Conservation (phyloP, 2,113 vertebrate species). For the Menidia beryllina region DNA sequence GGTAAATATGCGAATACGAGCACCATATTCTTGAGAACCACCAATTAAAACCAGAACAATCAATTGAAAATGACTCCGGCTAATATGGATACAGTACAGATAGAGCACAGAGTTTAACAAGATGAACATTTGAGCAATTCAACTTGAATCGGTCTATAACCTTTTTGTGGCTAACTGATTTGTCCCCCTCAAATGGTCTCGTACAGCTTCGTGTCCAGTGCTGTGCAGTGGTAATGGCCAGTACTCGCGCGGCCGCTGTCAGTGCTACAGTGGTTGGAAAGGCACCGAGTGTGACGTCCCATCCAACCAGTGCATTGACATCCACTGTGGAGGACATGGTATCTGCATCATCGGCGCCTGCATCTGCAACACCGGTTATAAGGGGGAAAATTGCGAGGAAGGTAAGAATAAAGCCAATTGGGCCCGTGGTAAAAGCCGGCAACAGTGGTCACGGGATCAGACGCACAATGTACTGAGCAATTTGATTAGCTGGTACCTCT, state of each 20-base stretch:
- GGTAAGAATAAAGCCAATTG: conserved; percentile 79
- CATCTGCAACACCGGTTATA: conserved; percentile 95
- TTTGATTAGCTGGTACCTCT: too few relatives aligned
- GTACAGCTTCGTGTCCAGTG: conserved; percentile 92
- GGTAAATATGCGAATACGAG: conserved; percentile 78
- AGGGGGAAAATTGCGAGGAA: conserved; percentile 97
- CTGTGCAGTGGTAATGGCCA: conserved; percentile 97
- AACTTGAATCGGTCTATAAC: not conserved
- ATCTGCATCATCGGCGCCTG: conserved; percentile 96
- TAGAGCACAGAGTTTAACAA: not conserved
- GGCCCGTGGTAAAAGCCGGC: too few relatives aligned
- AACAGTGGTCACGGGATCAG: too few relatives aligned
- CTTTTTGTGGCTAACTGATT: not conserved
- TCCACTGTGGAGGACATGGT: conserved; percentile 94
- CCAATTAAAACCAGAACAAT: conserved; percentile 51
- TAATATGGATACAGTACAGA: too few relatives aligned
- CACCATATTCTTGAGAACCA: conserved; percentile 14
- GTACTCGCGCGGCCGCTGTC: conserved; percentile 96
- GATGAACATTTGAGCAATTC: not conserved
- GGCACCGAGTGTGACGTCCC: conserved; percentile 96
- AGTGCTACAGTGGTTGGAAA: conserved; percentile 98
- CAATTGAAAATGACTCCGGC: too few relatives aligned
- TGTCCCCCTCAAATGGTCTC: conserved; percentile 1
- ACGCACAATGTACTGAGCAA: too few relatives aligned
- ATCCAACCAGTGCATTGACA: conserved; percentile 92